Evolutionary conservation across 1,140 invertebrate species (phyloP).

Genomic region (Pseudomyrmex pallidus): DNA sequence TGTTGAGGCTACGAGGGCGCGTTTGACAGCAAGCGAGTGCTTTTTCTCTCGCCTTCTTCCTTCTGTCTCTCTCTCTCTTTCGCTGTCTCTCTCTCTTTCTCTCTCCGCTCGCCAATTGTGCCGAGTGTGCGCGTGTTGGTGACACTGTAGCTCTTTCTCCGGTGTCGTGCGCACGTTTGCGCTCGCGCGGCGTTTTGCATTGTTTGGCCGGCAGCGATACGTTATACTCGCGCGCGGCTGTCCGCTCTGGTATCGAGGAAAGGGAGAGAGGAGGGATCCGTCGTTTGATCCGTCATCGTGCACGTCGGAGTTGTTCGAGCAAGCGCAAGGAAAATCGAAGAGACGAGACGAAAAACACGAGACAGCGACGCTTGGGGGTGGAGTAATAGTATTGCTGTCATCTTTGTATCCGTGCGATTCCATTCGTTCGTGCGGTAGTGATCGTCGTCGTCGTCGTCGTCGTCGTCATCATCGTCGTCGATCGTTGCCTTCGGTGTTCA

Average conservation of each 20-base stretch:
- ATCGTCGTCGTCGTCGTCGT: constrained; percentile 46
- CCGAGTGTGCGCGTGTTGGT: background rate
- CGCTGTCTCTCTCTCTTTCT: constrained; percentile 18
- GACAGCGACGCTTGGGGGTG: constrained; percentile 56
- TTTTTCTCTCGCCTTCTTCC: constrained; percentile 62
- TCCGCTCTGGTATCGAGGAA: constrained; percentile 13
- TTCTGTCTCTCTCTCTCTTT: constrained; percentile 8
- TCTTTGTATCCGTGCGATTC: constrained; percentile 38
- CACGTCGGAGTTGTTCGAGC: background rate
- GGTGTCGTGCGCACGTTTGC: constrained; percentile 60
- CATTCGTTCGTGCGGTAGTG: constrained; percentile 32
- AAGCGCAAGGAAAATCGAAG: background rate
- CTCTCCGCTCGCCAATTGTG: constrained; percentile 24
- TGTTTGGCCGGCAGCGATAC: constrained; percentile 49
- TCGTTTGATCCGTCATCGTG: background rate
- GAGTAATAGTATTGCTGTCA: constrained; percentile 55
- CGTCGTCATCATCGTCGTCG: constrained; percentile 27
- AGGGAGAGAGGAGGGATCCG: constrained; percentile 31
- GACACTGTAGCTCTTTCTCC: constrained; percentile 14
- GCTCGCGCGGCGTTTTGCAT: constrained; percentile 59
- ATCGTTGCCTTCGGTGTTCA: constrained; percentile 20
- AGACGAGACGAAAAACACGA: constrained; percentile 25
- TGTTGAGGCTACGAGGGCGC: constrained; percentile 56
- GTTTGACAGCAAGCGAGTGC: constrained; percentile 66
- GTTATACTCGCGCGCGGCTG: constrained; percentile 51